Conservation (phyloP, 2,113 vertebrate species). For the Microtus ochrogaster region DNA sequence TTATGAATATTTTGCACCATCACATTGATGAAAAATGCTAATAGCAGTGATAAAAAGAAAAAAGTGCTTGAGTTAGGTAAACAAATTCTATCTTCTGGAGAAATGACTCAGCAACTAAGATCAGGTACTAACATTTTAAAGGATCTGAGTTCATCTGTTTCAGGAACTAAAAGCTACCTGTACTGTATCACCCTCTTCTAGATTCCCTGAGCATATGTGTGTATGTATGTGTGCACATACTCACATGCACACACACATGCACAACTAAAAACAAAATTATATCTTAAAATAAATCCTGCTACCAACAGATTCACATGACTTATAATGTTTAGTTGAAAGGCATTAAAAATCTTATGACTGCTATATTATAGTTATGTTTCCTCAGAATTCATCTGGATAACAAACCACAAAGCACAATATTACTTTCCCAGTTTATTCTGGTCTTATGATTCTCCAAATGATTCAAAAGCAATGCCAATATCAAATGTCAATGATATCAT, state of each 20-base stretch:
- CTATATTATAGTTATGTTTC: slow-evolving; percentile 1
- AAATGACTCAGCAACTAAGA: background rate
- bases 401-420: background rate
- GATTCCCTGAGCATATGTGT: background rate
- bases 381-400: background rate
- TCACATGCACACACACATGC: background rate
- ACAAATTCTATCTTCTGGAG: background rate
- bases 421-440: slow-evolving; percentile 1
- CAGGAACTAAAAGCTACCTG: background rate
- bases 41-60: background rate
- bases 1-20: background rate
- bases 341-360: background rate
- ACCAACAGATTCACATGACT: background rate
- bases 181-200: background rate
- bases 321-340: background rate
- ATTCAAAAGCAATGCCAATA: background rate
- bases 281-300: background rate
- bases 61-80: slow-evolving; percentile 35
- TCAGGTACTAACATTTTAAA: background rate
- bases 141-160: background rate
- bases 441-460: background rate
- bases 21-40: background rate
- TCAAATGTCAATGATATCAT: slow-evolving; percentile 62
- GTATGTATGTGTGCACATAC: too few relatives aligned
- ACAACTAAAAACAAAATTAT: background rate